These are phyloP conservation scores for Ormyrus thymus DNA, from an alignment of 2,888 invertebrate species.

Conservation along the genomic window DNA sequence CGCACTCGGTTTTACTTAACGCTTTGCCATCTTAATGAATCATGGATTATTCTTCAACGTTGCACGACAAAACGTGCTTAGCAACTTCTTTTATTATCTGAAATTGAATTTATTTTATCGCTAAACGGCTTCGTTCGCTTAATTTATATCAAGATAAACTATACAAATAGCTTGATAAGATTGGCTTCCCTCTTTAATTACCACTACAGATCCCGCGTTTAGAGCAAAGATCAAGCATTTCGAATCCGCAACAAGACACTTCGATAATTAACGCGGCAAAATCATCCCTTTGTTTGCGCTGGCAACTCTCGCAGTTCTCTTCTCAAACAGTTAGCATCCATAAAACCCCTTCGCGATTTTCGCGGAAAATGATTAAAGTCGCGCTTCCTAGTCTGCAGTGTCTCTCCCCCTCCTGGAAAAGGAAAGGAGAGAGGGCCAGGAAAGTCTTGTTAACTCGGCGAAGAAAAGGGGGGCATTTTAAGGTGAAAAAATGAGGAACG, in stretches of 20 bases:
- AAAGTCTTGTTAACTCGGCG: constrained; percentile 34
- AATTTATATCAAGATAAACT: too few relatives aligned
- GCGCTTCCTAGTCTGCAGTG: constrained; percentile 1
- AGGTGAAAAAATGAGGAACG: not conserved
- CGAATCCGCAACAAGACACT: not conserved
- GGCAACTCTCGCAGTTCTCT: not conserved
- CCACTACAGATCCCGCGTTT: too few relatives aligned
- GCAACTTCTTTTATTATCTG: too few relatives aligned
- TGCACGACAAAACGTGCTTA: too few relatives aligned
- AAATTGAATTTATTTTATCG: too few relatives aligned
- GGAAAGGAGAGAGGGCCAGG: constrained; percentile 12
- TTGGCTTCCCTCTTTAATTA: too few relatives aligned
- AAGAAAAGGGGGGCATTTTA: constrained; percentile 25
- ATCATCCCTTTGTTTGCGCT: not conserved
- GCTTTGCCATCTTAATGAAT: too few relatives aligned
- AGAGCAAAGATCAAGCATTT: too few relatives aligned
- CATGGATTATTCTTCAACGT: too few relatives aligned
- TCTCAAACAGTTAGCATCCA: not conserved
- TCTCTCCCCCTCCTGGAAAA: not conserved
- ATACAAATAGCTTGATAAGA: too few relatives aligned
- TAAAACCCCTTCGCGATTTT: constrained; percentile 9
- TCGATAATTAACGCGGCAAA: constrained; percentile 1
- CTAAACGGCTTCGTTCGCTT: too few relatives aligned
- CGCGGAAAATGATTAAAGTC: constrained; percentile 19
- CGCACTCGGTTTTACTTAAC: too few relatives aligned